Conservation (phyloP, 2,113 vertebrate genomes). For the Brachyhypopomus occidentalis region DNA sequence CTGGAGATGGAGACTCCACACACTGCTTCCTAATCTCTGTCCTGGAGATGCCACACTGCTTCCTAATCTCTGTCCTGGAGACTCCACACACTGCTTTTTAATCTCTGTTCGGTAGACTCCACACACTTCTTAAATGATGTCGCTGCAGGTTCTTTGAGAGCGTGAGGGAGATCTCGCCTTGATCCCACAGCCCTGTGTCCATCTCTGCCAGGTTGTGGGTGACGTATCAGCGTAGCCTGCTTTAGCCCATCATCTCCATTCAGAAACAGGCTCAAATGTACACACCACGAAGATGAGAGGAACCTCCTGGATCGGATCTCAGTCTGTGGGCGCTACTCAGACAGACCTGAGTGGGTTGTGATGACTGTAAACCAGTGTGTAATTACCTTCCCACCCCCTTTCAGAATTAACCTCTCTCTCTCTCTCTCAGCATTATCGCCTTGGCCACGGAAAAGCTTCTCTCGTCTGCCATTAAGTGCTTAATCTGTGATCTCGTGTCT, state of each 20-base stretch:
- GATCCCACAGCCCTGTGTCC: neutral
- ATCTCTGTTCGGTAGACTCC: neutral
- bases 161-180: neutral
- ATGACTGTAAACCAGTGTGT: conserved; percentile 31
- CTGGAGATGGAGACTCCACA: neutral
- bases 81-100: neutral
- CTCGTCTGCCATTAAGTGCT: conserved; percentile 70
- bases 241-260: neutral
- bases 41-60: neutral
- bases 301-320: neutral
- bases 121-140: neutral
- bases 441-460: conserved; percentile 59
- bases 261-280: neutral
- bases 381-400: conserved; percentile 18
- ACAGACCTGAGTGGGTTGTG: neutral
- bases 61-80: neutral
- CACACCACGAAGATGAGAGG: neutral
- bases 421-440: neutral
- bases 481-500: conserved; percentile 78
- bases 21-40: neutral
- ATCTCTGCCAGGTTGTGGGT: neutral
- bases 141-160: neutral
- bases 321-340: neutral
- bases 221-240: neutral
- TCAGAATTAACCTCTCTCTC: neutral